A percentile compares a stretch with the other conserved stretches of the same genome.
These are phyloP conservation scores for Clusia tigrina DNA, from an alignment of 2,888 invertebrate species.

Conservation along the genomic window DNA sequence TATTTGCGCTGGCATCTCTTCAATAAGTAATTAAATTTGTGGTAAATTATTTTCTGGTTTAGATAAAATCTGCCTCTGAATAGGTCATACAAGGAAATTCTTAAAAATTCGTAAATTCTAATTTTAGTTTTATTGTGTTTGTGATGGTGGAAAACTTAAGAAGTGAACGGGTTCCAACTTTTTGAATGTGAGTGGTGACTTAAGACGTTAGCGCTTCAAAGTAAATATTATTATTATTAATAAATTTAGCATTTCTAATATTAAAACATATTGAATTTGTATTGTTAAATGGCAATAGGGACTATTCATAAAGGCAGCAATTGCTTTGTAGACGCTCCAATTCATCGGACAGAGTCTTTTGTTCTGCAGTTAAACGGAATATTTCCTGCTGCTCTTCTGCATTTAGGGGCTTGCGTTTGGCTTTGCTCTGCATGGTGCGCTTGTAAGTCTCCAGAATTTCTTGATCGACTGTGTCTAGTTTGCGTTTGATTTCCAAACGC, in stretches of 20 bases:
- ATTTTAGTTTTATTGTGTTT: background rate
- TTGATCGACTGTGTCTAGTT: conserved; percentile 76
- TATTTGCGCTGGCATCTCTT: conserved; percentile 11
- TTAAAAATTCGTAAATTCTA: background rate
- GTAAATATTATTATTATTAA: no score
- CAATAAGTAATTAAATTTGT: conserved; percentile 7
- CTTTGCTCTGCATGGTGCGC: conserved; percentile 79
- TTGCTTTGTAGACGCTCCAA: conserved; percentile 52
- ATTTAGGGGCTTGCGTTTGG: conserved; percentile 80
- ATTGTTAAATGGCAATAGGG: background rate
- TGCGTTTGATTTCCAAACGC: conserved; percentile 78
- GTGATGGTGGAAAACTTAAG: background rate
- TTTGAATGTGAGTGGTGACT: no score
- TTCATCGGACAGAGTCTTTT: conserved; percentile 64
- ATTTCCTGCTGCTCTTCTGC: conserved; percentile 84
- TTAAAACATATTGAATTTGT: background rate
- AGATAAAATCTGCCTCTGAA: background rate
- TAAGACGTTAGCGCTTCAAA: background rate
- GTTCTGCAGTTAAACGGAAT: conserved; percentile 75
- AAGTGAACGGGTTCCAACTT: background rate
- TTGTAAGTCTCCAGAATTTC: conserved; percentile 85
- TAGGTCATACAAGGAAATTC: background rate
- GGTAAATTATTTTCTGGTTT: background rate
- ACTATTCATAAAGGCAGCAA: conserved; percentile 29
- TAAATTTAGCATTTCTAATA: background rate